phyloP scores from a whole-genome alignment of 2,113 vertebrate genomes.

The Cyanoramphus novaezelandiae region DNA sequence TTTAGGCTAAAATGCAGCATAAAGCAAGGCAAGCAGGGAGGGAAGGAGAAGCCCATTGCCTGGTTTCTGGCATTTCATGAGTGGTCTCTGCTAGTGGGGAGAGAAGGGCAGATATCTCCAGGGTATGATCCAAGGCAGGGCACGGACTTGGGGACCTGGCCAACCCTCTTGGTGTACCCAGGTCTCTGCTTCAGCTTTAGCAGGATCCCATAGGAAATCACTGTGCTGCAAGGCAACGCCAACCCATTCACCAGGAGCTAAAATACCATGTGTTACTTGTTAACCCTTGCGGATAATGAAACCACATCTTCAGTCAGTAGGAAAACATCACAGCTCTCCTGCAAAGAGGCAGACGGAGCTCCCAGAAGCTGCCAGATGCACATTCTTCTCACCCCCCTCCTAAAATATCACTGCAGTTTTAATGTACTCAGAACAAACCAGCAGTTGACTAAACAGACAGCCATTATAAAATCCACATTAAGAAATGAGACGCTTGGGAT shows the following conservation, averaged over 20 bases:
- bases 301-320: slow-evolving; percentile 13
- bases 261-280: background rate
- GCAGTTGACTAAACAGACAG: slow-evolving; percentile 72
- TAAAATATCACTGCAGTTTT: slow-evolving; percentile 63
- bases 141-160: background rate
- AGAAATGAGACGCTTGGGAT: slow-evolving; percentile 70
- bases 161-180: background rate
- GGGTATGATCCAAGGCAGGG: background rate
- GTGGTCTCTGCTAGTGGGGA: background rate
- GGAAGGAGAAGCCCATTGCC: background rate
- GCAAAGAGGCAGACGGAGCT: slow-evolving; percentile 26
- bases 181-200: background rate
- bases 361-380: slow-evolving; percentile 54
- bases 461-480: slow-evolving; percentile 69
- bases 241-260: background rate
- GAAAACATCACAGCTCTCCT: slow-evolving; percentile 8
- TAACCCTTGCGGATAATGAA: background rate
- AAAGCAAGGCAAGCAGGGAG: background rate
- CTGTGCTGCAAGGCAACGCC: background rate
- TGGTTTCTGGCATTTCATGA: background rate
- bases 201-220: background rate
- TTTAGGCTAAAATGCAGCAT: background rate
- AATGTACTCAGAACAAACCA: slow-evolving; percentile 52
- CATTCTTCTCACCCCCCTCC: background rate
- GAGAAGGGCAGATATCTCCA: background rate